Evolutionary conservation across 2,888 invertebrate genomes (phyloP).

Genomic region (Scrobipalpa costella): DNA sequence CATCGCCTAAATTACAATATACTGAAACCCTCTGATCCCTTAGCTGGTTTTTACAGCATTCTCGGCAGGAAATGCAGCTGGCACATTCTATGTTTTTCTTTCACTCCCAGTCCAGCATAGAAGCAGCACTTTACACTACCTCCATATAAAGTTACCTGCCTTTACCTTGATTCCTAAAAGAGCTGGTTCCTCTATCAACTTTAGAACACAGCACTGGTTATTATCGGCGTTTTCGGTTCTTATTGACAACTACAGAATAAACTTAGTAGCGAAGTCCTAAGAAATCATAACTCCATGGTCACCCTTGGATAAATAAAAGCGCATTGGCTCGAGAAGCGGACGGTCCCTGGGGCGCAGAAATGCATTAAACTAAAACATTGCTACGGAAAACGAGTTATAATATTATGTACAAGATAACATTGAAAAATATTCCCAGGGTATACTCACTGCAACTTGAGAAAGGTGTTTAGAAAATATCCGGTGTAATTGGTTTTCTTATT

Average conservation of each 20-base stretch:
- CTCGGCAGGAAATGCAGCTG: no score
- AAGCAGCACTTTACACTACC: no score
- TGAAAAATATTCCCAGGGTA: slow-evolving; percentile 21
- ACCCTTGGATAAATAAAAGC: slow-evolving; percentile 26
- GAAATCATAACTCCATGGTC: background rate
- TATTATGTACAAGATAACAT: slow-evolving; percentile 25
- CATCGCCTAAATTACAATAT: no score
- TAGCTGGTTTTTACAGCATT: no score
- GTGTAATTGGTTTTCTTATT: background rate
- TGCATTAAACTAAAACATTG: slow-evolving; percentile 32
- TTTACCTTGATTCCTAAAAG: no score
- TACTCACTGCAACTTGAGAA: background rate
- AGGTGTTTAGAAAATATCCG: background rate
- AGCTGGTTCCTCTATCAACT: no score
- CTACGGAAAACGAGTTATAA: slow-evolving; percentile 25
- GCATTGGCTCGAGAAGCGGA: slow-evolving; percentile 28
- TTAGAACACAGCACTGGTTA: no score
- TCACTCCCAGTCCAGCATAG: no score
- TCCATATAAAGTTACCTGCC: no score
- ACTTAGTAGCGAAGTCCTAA: background rate
- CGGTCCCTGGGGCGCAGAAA: slow-evolving; percentile 28
- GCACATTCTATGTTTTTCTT: no score
- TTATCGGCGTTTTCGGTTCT: no score
- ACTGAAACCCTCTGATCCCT: no score
- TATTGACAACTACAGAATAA: background rate